Evolutionary conservation across 2,797 vertebrate genomes (phyloP).

Genomic region (Steatocranus sp.): DNA sequence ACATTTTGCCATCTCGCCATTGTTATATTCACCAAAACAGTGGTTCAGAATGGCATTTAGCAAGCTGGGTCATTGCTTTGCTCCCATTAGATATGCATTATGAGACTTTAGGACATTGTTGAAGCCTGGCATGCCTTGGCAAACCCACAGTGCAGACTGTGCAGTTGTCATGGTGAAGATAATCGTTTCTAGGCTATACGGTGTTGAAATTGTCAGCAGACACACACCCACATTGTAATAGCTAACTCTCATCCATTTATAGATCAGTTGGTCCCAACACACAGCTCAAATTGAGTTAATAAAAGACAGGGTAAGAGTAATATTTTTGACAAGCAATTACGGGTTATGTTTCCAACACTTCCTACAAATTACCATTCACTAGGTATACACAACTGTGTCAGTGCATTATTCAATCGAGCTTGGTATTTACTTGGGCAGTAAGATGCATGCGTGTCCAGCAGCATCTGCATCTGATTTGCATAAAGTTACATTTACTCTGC

Average conservation of each 20-base stretch:
- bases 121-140: constrained; percentile 39
- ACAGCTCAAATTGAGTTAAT: neutral
- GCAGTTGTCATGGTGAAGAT: constrained; percentile 51
- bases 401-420: neutral
- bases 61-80: constrained; percentile 29
- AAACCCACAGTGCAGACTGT: constrained; percentile 28
- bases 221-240: constrained; percentile 1
- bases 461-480: neutral
- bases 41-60: constrained; percentile 40
- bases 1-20: constrained; percentile 6
- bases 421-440: neutral
- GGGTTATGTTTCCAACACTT: neutral
- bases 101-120: constrained; percentile 24
- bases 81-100: constrained; percentile 40
- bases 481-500: neutral
- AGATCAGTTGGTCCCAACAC: neutral
- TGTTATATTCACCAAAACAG: constrained; percentile 13
- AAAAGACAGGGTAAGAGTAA: neutral
- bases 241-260: neutral
- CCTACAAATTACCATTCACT: neutral
- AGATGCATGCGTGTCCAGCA: neutral
- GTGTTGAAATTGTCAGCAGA: neutral
- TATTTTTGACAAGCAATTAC: neutral
- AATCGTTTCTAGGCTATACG: constrained; percentile 24
- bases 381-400: neutral